phyloP scores from a whole-genome alignment of 2,113 vertebrate species.

The Ascaphus truei region DNA sequence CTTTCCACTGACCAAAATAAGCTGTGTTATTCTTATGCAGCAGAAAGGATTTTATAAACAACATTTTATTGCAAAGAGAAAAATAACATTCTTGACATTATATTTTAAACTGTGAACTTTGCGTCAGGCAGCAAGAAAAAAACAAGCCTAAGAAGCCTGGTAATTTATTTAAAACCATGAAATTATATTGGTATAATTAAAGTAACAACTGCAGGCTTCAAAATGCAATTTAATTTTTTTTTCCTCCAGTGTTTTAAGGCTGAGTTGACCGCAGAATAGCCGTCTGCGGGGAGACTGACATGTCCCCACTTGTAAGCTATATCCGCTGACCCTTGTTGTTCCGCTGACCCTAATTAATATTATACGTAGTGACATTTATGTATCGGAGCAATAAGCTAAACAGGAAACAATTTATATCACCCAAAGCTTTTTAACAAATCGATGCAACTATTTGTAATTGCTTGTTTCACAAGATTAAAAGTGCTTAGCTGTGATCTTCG shows the following conservation, averaged over 20 bases:
- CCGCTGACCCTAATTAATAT: slow-evolving; percentile 87
- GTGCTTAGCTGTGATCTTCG: slow-evolving; percentile 90
- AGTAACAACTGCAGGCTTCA: slow-evolving; percentile 51
- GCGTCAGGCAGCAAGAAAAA: slow-evolving; percentile 49
- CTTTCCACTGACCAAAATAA: slow-evolving; percentile 50
- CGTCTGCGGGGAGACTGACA: slow-evolving; percentile 58
- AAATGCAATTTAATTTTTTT: slow-evolving; percentile 35
- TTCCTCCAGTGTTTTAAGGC: slow-evolving; percentile 33
- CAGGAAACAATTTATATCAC: slow-evolving; percentile 98
- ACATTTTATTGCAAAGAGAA: slow-evolving; percentile 46
- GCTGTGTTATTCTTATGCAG: slow-evolving; percentile 53
- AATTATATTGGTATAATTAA: slow-evolving; percentile 48
- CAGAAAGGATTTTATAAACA: slow-evolving; percentile 61
- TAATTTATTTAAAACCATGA: slow-evolving; percentile 41
- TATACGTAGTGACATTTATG: slow-evolving; percentile 85
- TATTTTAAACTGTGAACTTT: slow-evolving; percentile 46
- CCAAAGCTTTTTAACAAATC: slow-evolving; percentile 99
- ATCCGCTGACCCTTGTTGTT: slow-evolving; percentile 80
- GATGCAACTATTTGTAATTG: slow-evolving; percentile 99
- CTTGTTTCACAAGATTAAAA: slow-evolving; percentile 99
- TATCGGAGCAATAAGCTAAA: slow-evolving; percentile 90
- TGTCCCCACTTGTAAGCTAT: slow-evolving; percentile 60
- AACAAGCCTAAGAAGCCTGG: slow-evolving; percentile 42
- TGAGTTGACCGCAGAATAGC: slow-evolving; percentile 36
- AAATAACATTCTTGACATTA: slow-evolving; percentile 49